Evolutionary conservation across 2,797 vertebrate species (phyloP).

Genomic region (Oryzias sinensis): DNA sequence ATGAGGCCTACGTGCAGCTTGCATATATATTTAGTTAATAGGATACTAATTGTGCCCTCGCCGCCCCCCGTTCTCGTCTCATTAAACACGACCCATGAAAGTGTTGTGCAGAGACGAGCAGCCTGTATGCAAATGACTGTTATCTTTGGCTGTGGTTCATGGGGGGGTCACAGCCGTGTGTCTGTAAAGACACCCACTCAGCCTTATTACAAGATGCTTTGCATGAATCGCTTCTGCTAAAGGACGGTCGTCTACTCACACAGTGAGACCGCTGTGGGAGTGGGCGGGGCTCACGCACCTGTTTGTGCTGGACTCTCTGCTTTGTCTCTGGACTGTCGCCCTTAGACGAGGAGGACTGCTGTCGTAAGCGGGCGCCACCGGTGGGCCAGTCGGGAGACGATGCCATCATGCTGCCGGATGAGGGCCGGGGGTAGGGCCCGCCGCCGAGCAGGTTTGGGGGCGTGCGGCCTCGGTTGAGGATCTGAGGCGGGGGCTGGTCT

Average conservation of each 20-base stretch:
- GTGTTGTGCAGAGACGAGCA: constrained; percentile 45
- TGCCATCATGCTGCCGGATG: constrained; percentile 87
- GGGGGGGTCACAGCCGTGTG: constrained; percentile 33
- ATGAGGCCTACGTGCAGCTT: neutral
- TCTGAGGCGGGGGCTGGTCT: constrained; percentile 88
- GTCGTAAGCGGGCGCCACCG: constrained; percentile 86
- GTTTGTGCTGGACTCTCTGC: constrained; percentile 89
- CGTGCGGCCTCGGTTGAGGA: constrained; percentile 85
- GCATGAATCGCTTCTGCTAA: constrained; percentile 30
- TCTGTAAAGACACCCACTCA: constrained; percentile 32
- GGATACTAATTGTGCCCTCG: constrained; percentile 44
- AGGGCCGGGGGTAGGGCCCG: constrained; percentile 87
- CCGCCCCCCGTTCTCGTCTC: constrained; percentile 33
- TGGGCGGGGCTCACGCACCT: constrained; percentile 76
- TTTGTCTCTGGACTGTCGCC: constrained; percentile 96
- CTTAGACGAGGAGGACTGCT: constrained; percentile 95
- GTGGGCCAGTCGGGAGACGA: constrained; percentile 92
- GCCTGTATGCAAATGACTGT: constrained; percentile 57
- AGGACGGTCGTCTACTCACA: constrained; percentile 19
- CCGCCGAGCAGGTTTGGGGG: constrained; percentile 87
- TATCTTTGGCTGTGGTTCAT: constrained; percentile 59
- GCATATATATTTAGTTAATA: constrained; percentile 25
- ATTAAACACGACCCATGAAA: constrained; percentile 57
- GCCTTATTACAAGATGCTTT: constrained; percentile 11
- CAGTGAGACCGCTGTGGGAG: neutral